A percentile compares a stretch with the other conserved stretches of the same genome.
phyloP scores from a whole-genome alignment of 37 sponge, comb jelly and placozoan genomes.

The Cliona cf. orientalis region DNA sequence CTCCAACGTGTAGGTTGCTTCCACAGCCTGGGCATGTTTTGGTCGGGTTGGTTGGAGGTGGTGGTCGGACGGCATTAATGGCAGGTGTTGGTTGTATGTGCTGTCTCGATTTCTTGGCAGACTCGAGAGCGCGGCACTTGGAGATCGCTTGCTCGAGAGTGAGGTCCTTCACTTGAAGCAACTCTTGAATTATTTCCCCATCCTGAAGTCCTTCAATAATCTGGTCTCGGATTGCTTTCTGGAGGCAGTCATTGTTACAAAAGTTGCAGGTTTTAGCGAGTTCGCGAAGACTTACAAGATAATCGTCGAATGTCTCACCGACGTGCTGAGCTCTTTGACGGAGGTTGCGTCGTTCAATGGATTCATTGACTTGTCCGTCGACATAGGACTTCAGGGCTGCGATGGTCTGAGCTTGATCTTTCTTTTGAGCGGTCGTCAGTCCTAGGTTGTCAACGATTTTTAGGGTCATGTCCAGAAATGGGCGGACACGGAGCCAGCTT shows the following conservation, averaged over 20 bases:
- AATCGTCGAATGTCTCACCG: slow-evolving; percentile 28
- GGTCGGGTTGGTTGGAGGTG: background rate
- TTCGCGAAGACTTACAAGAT: slow-evolving; percentile 4
- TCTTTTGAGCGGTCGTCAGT: slow-evolving; percentile 3
- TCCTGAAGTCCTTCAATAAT: slow-evolving; percentile 30
- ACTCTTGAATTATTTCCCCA: slow-evolving; percentile 24
- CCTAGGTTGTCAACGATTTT: slow-evolving; percentile 24
- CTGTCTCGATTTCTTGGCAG: slow-evolving; percentile 16
- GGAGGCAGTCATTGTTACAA: slow-evolving; percentile 29
- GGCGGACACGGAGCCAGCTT: too few species aligned
- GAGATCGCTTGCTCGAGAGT: slow-evolving; percentile 20
- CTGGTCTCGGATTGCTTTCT: slow-evolving; percentile 18
- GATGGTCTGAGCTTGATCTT: slow-evolving; percentile 31
- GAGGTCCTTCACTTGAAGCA: slow-evolving; percentile 1
- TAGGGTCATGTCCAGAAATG: too few species aligned
- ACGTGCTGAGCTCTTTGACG: background rate
- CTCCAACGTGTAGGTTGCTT: slow-evolving; percentile 9
- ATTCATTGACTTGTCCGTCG: slow-evolving; percentile 19
- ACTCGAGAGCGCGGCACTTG: slow-evolving; percentile 22
- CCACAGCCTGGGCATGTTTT: slow-evolving; percentile 51
- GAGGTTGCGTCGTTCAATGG: slow-evolving; percentile 17
- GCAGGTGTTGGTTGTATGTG: background rate
- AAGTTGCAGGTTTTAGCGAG: slow-evolving; percentile 37
- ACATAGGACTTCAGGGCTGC: slow-evolving; percentile 24
- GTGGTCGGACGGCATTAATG: background rate